Evolutionary conservation across 2,888 invertebrate species (phyloP).

Genomic region (Drosophila borborema): DNA sequence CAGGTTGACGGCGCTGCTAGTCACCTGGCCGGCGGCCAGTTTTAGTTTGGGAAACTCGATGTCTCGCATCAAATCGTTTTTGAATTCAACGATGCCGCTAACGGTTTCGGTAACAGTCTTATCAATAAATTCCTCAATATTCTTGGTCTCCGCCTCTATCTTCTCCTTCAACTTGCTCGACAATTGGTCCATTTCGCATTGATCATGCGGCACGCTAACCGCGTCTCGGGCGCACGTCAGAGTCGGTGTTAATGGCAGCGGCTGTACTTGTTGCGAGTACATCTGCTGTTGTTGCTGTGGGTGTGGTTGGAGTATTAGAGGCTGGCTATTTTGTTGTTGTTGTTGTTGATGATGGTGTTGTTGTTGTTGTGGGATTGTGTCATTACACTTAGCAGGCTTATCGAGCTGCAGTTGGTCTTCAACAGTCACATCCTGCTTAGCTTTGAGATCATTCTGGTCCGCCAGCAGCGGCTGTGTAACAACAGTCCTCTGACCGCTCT

Average conservation of each 20-base stretch:
- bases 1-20: slow-evolving; percentile 42
- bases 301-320: slow-evolving; percentile 56
- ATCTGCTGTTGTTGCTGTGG: slow-evolving; percentile 43
- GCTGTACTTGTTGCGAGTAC: slow-evolving; percentile 18
- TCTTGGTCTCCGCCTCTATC: slow-evolving; percentile 84
- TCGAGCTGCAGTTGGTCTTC: not conserved
- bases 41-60: slow-evolving; percentile 73
- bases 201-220: slow-evolving; percentile 83
- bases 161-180: slow-evolving; percentile 84
- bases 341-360: slow-evolving; percentile 18
- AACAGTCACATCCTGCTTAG: slow-evolving; percentile 5
- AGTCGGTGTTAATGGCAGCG: slow-evolving; percentile 43
- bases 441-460: slow-evolving; percentile 63
- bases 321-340: slow-evolving; percentile 16
- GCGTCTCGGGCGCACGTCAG: slow-evolving; percentile 79
- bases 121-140: slow-evolving; percentile 85
- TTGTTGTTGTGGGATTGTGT: slow-evolving; percentile 46
- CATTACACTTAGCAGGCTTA: slow-evolving; percentile 56
- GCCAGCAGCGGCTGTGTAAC: slow-evolving; percentile 5
- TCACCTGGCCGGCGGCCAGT: slow-evolving; percentile 50
- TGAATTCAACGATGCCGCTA: slow-evolving; percentile 85
- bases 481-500: not conserved
- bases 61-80: slow-evolving; percentile 85
- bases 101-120: slow-evolving; percentile 85
- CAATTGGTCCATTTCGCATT: slow-evolving; percentile 85